Base-by-base conservation (phyloP, 2,888 invertebrate genomes). In the Cheilosia vulpina region DNA sequence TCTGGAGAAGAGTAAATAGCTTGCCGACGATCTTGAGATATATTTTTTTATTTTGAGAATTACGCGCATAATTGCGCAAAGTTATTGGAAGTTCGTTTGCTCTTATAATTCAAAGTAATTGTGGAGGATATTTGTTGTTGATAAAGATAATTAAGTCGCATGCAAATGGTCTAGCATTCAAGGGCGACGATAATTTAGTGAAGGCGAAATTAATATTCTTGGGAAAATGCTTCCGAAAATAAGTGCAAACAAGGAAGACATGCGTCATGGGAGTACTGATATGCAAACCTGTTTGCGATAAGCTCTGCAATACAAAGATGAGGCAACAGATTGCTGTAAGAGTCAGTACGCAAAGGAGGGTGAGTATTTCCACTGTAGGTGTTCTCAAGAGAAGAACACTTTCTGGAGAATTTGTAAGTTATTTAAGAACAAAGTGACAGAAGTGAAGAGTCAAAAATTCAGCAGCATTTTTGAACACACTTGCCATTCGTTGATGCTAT, bases 81-180 rank as follows among this genome's bases (percentile, higher is more conserved):
- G 43, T 68, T 50, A 47, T 45, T 80, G 50, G 21, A 55, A 62
- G 41, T 71, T 53, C 65, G 69, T 71, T 82, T 76, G 52, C 27
- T 31, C 47, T 47, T 69, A 38, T 73, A 66, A 81, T 41, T 62
- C 31, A 47, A 11, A 38, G 57, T 71, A 76, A 71, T 82, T 76
- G 71, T 58, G 45, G 27, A 38, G 21, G 65, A 38, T 78, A 57
- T 71, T 78, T 57, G 31, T 73, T 58, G 17, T 47, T 69, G 41
- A 60, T 76, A 76, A 76, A 21, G 58, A 45, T 53, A 76, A 82
- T 71, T 65, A 71, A 75, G 17, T 31, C 24, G 62, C 38, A 58
- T 52, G 63, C 27, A 47, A 53, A 55, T 17, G 50, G 50, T 43
- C 31, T 21, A 41, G 24, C 7, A n/a, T 34, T 24, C 19, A 73